Conservation (phyloP, 2,888 invertebrate genomes). For the Drosophila eohydei region DNA sequence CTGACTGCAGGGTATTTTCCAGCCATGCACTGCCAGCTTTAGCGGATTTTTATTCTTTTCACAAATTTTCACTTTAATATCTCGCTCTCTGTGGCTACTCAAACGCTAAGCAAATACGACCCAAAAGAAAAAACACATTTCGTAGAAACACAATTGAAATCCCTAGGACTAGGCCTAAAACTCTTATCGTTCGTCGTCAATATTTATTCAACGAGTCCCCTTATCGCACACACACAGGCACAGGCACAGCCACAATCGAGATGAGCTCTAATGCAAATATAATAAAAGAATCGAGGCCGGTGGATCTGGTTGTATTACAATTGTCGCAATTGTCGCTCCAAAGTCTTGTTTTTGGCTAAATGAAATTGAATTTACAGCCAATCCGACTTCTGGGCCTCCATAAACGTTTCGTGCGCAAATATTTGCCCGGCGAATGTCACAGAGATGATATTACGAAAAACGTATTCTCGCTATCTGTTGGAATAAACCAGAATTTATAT, state of each 20-base stretch:
- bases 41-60: neutral
- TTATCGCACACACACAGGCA: conserved; percentile 27
- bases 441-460: conserved; percentile 8
- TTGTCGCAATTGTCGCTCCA: conserved; percentile 34
- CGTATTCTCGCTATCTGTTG: conserved; percentile 3
- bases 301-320: conserved; percentile 26
- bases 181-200: conserved; percentile 55
- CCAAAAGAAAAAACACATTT: conserved; percentile 19
- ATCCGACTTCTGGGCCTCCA: conserved; percentile 31
- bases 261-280: conserved; percentile 50
- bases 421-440: conserved; percentile 42
- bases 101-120: conserved; percentile 34
- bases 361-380: conserved; percentile 29
- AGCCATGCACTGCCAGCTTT: neutral
- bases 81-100: neutral
- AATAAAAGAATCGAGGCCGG: conserved; percentile 44
- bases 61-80: conserved; percentile 3
- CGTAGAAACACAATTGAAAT: conserved; percentile 10
- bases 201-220: conserved; percentile 39
- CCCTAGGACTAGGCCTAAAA: conserved; percentile 2
- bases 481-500: neutral
- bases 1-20: neutral
- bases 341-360: conserved; percentile 41
- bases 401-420: conserved; percentile 41
- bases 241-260: conserved; percentile 18